Evolutionary conservation across 2,113 vertebrate species (phyloP), one percentile per base, ranked within the genome.

Genomic region (Sturnus vulgaris): DNA sequence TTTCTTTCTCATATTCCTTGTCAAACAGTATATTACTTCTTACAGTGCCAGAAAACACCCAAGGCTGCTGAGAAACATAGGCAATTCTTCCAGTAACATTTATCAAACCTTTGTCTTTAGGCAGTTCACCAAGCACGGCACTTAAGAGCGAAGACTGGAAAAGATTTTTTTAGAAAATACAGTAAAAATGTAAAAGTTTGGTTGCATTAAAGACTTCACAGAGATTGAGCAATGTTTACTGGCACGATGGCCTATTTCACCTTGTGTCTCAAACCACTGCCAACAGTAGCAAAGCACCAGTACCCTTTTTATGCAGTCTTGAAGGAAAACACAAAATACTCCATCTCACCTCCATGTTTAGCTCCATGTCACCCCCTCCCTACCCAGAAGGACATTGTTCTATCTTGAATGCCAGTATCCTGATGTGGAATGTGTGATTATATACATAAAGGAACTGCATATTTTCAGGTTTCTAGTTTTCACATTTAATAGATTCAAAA

Each of bases 1-100:
- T 99, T 93, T 98, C 98, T 61, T 97, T 98, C 88, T 98, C 97
- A 40, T 99, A 98, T 80, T 98, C 98, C 90, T 98, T 99, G 81
- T 99, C 99, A 95, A 99, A 99, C n/a, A 99, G 98, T 95, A 99
- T 99, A 95, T 99, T 99, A 96, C 98, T 99, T 75, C 98, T 98
- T 69, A 99, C 98, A 9, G 99, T 99, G 22, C 99, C 99, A 16
- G 99, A 98, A 96, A 99, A 99, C 69, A 99, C 99, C 99, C 99
- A 99, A 31, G 99, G 98, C 95, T 99, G 99, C 97, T 99, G 99
- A 35, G 98, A 98, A 35, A 98, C 98, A 52, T 99, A 99, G 22
- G 98, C 99, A 33, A 99, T 97, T 88, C 97, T 98, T 71, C 99
- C 99, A 55, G 96, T 97, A 66, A 98, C 97, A 2, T 96, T 98